phyloP scores from a whole-genome alignment of 1,140 invertebrate genomes.

The Brachionus angularis region DNA sequence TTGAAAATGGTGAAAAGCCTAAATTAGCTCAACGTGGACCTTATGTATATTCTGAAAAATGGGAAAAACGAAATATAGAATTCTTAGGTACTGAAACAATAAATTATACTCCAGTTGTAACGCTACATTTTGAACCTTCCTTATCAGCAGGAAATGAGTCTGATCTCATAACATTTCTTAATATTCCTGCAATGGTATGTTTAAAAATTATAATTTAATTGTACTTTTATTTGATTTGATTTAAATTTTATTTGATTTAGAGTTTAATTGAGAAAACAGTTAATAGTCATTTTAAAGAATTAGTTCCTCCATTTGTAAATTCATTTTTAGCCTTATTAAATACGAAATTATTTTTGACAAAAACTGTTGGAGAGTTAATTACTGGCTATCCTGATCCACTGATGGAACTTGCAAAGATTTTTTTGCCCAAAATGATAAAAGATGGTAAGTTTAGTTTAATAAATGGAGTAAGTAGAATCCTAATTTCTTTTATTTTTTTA shows the following conservation, averaged over 20 bases:
- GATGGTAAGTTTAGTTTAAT: constrained; percentile 40
- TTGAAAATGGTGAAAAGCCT: constrained; percentile 34
- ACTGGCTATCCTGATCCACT: constrained; percentile 33
- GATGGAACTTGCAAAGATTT: constrained; percentile 23
- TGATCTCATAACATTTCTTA: constrained; percentile 25
- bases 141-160: constrained; percentile 9
- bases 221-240: no score
- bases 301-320: neutral
- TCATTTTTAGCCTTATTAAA: neutral
- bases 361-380: constrained; percentile 35
- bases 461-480: constrained; percentile 36
- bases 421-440: constrained; percentile 36
- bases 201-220: neutral
- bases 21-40: constrained; percentile 16
- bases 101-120: neutral
- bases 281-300: constrained; percentile 7
- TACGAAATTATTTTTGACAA: constrained; percentile 30
- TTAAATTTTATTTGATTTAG: neutral
- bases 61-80: constrained; percentile 21
- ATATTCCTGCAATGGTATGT: constrained; percentile 22
- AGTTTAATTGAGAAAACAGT: constrained; percentile 27
- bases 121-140: neutral
- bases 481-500: neutral
- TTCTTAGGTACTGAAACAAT: constrained; percentile 1
- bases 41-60: constrained; percentile 18